Base-by-base conservation (phyloP, 2,797 vertebrate species). In the Carapus acus region DNA sequence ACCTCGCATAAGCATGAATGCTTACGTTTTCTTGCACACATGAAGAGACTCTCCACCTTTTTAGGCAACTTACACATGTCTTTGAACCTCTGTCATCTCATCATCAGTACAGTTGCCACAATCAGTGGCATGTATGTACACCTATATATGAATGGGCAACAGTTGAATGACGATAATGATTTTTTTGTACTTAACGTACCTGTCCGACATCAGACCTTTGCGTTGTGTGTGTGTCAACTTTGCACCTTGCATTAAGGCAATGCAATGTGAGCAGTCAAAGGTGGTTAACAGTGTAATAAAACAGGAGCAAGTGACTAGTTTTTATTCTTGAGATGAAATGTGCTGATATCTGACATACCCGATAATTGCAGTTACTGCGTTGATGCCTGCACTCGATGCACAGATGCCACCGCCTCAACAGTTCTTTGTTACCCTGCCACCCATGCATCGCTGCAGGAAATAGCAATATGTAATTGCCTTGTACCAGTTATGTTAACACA, bases 1-100 rank as follows among this genome's bases (percentile, higher is more conserved):
- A 4, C 8, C 8, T 9, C 29, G 27, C 36, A 42, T 11, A 17
- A 22, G 53, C 57, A 21, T 49, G 49, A 46, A 6, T 47, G 39
- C 14, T 18, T 63, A 67, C 6, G 14, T 75, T 70, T 49, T 70
- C 71, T 27, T 9, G 9, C 24, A 27, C 24, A 5, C 24, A 69
- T 73, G 74, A 80, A 66, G 73, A 62, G 71, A 58, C 62, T 59
- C 64, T 60, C 69, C 40, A 57, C 53, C 78, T 79, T 77, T 67
- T 78, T 9, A 54, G 72, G 60, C 67, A 74, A 61, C 48, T 6
- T 4, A 71, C 71, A 78, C 84, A 84, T 86, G 75, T 81, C 83
- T 85, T 79, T 66, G 73, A 83, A 77, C 72, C 71, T 81, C 80
- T 83, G 82, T 86, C 83, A 86, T 85, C 79, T 77, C 79, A 71